Percentiles rank a stretch among this genome's conserved stretches.
Evolutionary conservation across 2,113 vertebrate species (phyloP).

Genomic region (Triplophysa siluroides): DNA sequence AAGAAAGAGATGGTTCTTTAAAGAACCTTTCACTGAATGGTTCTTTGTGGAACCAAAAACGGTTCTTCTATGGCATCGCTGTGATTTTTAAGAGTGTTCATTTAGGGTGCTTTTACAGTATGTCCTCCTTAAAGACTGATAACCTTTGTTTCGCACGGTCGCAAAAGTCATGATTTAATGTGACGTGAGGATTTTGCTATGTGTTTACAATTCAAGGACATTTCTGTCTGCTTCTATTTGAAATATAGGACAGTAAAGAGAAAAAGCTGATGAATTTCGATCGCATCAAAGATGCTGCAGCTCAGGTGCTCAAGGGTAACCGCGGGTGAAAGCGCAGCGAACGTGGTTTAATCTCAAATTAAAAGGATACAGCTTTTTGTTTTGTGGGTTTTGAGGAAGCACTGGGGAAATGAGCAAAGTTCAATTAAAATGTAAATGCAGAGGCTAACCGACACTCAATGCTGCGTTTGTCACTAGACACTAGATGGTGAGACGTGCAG

Average conservation of each 20-base stretch:
- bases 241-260: constrained; percentile 28
- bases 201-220: constrained; percentile 7
- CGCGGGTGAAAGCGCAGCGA: constrained; percentile 41
- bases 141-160: no score
- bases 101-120: no score
- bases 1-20: no score
- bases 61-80: no score
- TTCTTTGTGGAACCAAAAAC: no score
- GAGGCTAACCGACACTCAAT: constrained; percentile 35
- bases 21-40: no score
- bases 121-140: no score
- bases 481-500: not conserved
- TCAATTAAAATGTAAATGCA: constrained; percentile 60
- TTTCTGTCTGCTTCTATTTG: not conserved
- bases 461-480: constrained; percentile 28
- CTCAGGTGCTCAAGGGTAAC: constrained; percentile 8
- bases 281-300: constrained; percentile 10
- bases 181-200: not conserved
- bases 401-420: constrained; percentile 49
- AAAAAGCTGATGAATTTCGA: constrained; percentile 5
- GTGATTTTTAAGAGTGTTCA: no score
- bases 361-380: constrained; percentile 53
- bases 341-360: constrained; percentile 49
- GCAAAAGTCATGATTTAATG: no score
- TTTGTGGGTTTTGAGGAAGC: constrained; percentile 44